Base-by-base conservation (phyloP, 30 jellyfish, hydroid and myxozoan genomes). In the Pelagia noctiluca region DNA sequence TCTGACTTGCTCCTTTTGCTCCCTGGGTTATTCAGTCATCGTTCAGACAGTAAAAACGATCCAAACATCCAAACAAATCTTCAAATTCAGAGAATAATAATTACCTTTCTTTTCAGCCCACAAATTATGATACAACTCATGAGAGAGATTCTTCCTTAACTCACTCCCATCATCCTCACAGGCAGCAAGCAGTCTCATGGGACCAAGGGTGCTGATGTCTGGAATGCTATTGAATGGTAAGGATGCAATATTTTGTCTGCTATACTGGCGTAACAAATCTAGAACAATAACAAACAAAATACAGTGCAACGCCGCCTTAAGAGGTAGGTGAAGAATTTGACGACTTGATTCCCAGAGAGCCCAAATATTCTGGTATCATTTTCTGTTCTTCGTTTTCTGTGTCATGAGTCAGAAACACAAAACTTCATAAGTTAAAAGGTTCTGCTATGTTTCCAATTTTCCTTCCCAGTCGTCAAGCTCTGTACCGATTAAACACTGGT, bases 51-150 rank as follows among this genome's bases (percentile, higher is more conserved):
- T n/a, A n/a, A n/a, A n/a, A n/a, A n/a, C n/a, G n/a, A n/a, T n/a
- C n/a, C n/a, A n/a, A n/a, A n/a, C n/a, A n/a, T n/a, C n/a, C n/a
- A 57, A 57, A 12, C 12, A 12, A 11, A 57, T 57, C 25, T 77
- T 1, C 11, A 33, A 70, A 30, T 12, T 24, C 84, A 35, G 53
- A 13, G 1, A 36, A 0, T 3, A 19, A 57, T 12, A 78, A 8
- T 2, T 61, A 94, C 99, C 99, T 83, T 79, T 84, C 63, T 88
- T 67, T 21, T 94, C 89, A 16, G 85, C 88, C 99, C 99, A 94
- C 21, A 94, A 49, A 0, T 95, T 88, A 82, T 94, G 90, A 37
- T 63, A 94, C 21, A 94, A 71, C 25, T 23, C 67, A 73, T 94
- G 99, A 13, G 99, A 75, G 12, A 94, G 65, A 1, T 68, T 53